Percentiles rank a stretch among this genome's conserved stretches.
Conservation (phyloP, 30 jellyfish, hydroid and myxozoan species). For the Turritopsis dohrnii region DNA sequence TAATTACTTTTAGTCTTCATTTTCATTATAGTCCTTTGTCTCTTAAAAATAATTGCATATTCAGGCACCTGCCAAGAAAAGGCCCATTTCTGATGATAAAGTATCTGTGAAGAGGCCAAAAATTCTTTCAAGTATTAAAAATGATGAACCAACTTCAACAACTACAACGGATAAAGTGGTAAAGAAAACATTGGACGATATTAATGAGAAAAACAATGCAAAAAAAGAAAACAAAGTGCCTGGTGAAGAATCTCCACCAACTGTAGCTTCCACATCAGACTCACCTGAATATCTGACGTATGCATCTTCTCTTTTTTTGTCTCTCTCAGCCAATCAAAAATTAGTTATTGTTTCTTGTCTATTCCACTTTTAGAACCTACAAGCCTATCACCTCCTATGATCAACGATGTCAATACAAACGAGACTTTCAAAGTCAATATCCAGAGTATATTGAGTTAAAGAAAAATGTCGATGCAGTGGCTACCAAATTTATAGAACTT, state of each 20-base stretch:
- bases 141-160: conserved; percentile 62
- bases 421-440: conserved; percentile 85
- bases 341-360: too few species aligned
- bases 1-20: background rate
- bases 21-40: too few species aligned
- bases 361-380: conserved; percentile 50
- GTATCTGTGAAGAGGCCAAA: conserved; percentile 50
- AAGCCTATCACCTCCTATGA: conserved; percentile 77
- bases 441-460: conserved; percentile 70
- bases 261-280: conserved; percentile 87
- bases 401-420: conserved; percentile 94
- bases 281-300: conserved; percentile 79
- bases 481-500: conserved; percentile 78
- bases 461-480: conserved; percentile 64
- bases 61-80: background rate
- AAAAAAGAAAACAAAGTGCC: background rate
- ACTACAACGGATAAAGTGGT: conserved; percentile 21
- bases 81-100: conserved; percentile 29
- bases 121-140: background rate
- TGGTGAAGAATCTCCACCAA: conserved; percentile 77
- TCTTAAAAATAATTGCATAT: too few species aligned
- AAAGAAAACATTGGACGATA: background rate
- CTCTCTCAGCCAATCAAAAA: too few species aligned
- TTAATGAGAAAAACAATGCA: background rate
- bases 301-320: conserved; percentile 5